A percentile compares a stretch with the other conserved stretches of the same genome.
phyloP scores from a whole-genome alignment of 1,140 invertebrate genomes.

The Eriocheir sinensis region DNA sequence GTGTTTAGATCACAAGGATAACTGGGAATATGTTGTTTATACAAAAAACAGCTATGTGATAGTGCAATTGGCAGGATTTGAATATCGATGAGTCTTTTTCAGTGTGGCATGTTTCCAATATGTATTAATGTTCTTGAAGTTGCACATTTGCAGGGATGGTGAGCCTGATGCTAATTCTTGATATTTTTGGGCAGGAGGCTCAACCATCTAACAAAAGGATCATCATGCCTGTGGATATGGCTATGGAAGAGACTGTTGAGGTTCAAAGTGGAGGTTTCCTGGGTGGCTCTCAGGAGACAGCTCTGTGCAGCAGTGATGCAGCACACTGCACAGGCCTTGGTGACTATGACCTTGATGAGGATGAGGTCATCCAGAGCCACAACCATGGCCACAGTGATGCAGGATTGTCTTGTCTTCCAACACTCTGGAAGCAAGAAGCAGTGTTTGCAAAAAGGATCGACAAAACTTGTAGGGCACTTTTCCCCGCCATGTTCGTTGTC shows the following conservation, averaged over 20 bases:
- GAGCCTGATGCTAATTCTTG: too few species aligned
- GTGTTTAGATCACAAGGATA: too few species aligned
- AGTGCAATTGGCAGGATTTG: too few species aligned
- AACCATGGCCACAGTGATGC: neutral
- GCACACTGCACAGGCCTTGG: neutral
- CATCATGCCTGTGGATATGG: neutral
- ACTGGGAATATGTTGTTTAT: too few species aligned
- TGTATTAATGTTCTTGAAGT: neutral
- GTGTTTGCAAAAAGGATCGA: conserved; percentile 65
- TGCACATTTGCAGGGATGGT: too few species aligned
- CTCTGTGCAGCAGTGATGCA: neutral
- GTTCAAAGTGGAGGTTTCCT: neutral
- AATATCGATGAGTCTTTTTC: too few species aligned
- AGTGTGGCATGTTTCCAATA: too few species aligned
- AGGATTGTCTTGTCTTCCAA: neutral
- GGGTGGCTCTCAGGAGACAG: neutral
- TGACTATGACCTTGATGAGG: neutral
- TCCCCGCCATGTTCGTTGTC: conserved; percentile 93
- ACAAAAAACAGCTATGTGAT: too few species aligned
- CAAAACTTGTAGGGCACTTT: conserved; percentile 82
- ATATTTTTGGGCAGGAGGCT: neutral
- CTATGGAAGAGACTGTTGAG: neutral
- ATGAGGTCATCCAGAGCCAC: neutral
- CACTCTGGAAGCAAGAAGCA: conserved; percentile 48
- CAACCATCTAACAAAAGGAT: neutral